These are phyloP conservation scores for Monochamus saltuarius DNA, from an alignment of 1,140 invertebrate species.

Conservation along the genomic window DNA sequence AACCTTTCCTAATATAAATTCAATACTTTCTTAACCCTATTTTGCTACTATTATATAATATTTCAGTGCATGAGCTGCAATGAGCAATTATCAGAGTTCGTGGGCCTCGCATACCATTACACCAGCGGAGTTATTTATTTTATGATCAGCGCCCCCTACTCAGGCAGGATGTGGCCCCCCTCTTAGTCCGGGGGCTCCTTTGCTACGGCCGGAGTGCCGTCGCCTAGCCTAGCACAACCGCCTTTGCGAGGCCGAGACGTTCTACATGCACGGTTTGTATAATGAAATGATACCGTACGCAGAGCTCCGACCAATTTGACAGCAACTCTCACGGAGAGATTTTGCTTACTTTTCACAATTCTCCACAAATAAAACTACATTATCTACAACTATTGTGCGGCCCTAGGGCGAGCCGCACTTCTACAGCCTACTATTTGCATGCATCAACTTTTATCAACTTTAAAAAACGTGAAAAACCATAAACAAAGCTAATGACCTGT, in stretches of 20 bases:
- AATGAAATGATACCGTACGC: constrained; percentile 4
- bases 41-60: no score
- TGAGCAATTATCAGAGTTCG: no score
- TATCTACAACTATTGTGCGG: no score
- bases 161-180: constrained; percentile 35
- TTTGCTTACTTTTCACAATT: constrained; percentile 9
- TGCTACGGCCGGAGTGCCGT: constrained; percentile 25
- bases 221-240: background rate
- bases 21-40: no score
- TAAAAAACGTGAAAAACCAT: constrained; percentile 32
- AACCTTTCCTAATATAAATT: no score
- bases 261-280: constrained; percentile 1
- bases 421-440: background rate
- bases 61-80: no score
- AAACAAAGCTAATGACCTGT: constrained; percentile 50
- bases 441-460: background rate
- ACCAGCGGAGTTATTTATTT: background rate
- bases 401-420: background rate
- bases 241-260: no score
- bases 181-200: constrained; percentile 34
- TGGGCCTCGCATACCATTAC: no score
- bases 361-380: background rate
- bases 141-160: constrained; percentile 38
- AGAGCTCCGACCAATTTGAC: constrained; percentile 11
- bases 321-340: constrained; percentile 13